Evolutionary conservation across 2,113 vertebrate species (phyloP).

Genomic region (Eudorcas thomsonii): DNA sequence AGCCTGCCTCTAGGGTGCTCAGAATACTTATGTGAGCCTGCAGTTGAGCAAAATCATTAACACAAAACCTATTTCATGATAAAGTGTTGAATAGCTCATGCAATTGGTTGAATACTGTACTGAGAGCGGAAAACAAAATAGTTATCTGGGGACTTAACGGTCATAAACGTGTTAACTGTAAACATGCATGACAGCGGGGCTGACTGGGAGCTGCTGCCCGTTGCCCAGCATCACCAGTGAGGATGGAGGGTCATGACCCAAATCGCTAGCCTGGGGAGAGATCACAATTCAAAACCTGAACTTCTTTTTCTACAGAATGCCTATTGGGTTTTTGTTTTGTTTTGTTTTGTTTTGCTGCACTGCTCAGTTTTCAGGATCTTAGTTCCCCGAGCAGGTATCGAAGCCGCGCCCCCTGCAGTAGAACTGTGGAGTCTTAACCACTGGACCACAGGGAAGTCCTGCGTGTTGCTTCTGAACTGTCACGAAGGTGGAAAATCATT

Average conservation of each 20-base stretch:
- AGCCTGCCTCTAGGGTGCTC: not conserved
- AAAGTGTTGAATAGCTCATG: not conserved
- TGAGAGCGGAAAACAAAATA: not conserved
- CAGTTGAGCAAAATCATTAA: not conserved
- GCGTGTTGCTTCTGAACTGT: not conserved
- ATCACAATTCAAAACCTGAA: not conserved
- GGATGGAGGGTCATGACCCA: rapidly evolving
- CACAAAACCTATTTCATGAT: not conserved
- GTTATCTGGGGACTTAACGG: not conserved
- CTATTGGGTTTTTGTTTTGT: not conserved
- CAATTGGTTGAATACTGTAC: not conserved
- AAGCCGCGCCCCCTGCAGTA: too few relatives aligned
- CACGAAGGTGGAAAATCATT: not conserved
- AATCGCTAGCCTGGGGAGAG: not conserved
- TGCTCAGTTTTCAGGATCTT: not conserved
- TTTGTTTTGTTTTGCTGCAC: not conserved
- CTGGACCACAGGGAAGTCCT: not conserved
- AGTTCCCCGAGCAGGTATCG: not conserved
- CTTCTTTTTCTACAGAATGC: not conserved
- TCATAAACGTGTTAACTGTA: not conserved
- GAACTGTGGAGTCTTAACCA: not conserved
- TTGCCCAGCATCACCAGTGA: not conserved
- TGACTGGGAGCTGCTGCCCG: not conserved
- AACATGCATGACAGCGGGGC: not conserved
- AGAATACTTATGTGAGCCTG: not conserved